phyloP scores from a whole-genome alignment of 2,113 vertebrate genomes.

The Sprattus sprattus region DNA sequence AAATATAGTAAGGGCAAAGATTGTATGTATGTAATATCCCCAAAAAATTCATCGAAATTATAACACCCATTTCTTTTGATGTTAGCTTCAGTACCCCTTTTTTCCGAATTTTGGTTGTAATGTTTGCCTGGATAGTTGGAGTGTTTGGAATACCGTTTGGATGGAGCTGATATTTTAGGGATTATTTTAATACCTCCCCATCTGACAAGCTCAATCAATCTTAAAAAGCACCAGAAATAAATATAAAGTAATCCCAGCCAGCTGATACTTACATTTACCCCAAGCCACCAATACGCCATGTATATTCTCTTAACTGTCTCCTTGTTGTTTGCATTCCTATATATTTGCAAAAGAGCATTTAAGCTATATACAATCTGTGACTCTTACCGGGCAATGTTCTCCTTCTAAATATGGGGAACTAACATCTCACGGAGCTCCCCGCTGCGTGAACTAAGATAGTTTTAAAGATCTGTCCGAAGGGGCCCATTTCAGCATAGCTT shows the following conservation, averaged over 20 bases:
- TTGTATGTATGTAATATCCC: not conserved
- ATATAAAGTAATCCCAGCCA: not conserved
- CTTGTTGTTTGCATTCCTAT: not conserved
- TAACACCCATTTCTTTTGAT: not conserved
- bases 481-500: not conserved
- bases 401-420: conserved; percentile 1
- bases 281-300: not conserved
- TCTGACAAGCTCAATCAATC: not conserved
- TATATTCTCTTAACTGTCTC: not conserved
- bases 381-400: not conserved
- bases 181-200: not conserved
- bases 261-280: not conserved
- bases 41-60: not conserved
- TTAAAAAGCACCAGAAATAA: not conserved
- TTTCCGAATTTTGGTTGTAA: not conserved
- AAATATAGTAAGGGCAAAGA: not conserved
- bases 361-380: not conserved
- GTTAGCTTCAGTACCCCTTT: not conserved
- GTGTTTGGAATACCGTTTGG: not conserved
- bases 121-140: not conserved
- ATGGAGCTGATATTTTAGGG: not conserved
- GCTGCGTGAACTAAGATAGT: not conserved
- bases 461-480: conserved; percentile 3
- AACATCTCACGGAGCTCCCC: not conserved
- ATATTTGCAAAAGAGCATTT: not conserved